Percentiles rank a stretch among this genome's conserved stretches.
Evolutionary conservation across 2,888 invertebrate genomes (phyloP).

Genomic region (Globia sparganii): DNA sequence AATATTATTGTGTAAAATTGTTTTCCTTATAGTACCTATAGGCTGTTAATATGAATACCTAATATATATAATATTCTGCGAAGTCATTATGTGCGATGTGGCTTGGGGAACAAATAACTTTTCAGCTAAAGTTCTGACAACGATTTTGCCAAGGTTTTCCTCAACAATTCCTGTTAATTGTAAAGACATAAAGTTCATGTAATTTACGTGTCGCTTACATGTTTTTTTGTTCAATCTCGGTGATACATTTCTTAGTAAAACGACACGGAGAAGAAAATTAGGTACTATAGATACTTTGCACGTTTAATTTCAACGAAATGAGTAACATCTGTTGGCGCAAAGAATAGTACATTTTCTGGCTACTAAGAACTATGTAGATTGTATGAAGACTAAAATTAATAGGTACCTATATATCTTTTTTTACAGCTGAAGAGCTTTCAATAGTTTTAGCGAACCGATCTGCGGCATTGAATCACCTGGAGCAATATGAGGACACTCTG

Average conservation of each 20-base stretch:
- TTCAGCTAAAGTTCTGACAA: constrained; percentile 20
- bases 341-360: constrained; percentile 18
- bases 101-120: constrained; percentile 6
- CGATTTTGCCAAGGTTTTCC: constrained; percentile 41
- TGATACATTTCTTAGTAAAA: constrained; percentile 21
- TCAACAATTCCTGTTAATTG: constrained; percentile 45
- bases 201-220: constrained; percentile 1
- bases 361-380: background rate
- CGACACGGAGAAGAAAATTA: constrained; percentile 1
- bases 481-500: constrained; percentile 92
- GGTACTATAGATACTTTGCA: background rate
- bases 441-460: constrained; percentile 95
- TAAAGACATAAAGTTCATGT: constrained; percentile 9
- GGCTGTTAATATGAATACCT: constrained; percentile 10
- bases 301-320: constrained; percentile 5
- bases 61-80: constrained; percentile 27
- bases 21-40: constrained; percentile 37
- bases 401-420: constrained; percentile 26
- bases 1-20: constrained; percentile 23
- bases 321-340: constrained; percentile 1
- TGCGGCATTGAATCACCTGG: constrained; percentile 94
- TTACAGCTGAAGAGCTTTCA: constrained; percentile 91
- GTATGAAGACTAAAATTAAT: background rate
- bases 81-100: constrained; percentile 15
- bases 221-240: constrained; percentile 22